Conservation (phyloP, 2,113 vertebrate genomes). For the Labeo rohita region DNA sequence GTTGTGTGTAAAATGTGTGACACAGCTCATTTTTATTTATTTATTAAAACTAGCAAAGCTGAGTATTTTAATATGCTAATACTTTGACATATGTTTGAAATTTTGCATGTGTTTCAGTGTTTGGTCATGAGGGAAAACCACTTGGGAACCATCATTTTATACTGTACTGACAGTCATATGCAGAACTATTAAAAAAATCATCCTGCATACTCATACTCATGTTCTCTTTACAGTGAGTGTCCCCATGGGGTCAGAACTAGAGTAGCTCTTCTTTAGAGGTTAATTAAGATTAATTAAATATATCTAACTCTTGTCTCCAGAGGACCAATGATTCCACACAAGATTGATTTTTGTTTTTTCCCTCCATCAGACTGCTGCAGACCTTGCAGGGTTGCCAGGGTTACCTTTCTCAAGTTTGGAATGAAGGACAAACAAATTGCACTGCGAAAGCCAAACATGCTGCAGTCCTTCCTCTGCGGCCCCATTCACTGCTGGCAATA, state of each 20-base stretch:
- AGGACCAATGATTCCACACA: not conserved
- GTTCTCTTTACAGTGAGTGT: not conserved
- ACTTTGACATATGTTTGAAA: not conserved
- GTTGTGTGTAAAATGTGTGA: not conserved
- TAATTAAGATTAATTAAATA: constrained; percentile 38
- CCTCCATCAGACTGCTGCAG: not conserved
- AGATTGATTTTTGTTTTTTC: not conserved
- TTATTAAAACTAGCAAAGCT: not conserved
- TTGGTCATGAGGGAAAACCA: not conserved
- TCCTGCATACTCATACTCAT: not conserved
- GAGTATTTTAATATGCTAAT: not conserved
- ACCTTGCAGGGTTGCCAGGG: constrained; percentile 10
- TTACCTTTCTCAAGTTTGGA: not conserved
- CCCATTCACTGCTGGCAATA: not conserved
- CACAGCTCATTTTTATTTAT: not conserved
- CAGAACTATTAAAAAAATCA: not conserved
- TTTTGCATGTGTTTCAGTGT: no score
- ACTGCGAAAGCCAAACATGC: not conserved
- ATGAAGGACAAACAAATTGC: not conserved
- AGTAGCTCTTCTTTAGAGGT: constrained; percentile 21
- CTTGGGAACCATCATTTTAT: not conserved
- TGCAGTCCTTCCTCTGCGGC: not conserved
- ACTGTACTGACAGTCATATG: not conserved
- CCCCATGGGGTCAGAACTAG: not conserved
- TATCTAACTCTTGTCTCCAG: constrained; percentile 21